A percentile compares a stretch with the other conserved stretches of the same genome.
phyloP scores from a whole-genome alignment of 2,797 vertebrate species.

The Phrynocephalus vlangalii region DNA sequence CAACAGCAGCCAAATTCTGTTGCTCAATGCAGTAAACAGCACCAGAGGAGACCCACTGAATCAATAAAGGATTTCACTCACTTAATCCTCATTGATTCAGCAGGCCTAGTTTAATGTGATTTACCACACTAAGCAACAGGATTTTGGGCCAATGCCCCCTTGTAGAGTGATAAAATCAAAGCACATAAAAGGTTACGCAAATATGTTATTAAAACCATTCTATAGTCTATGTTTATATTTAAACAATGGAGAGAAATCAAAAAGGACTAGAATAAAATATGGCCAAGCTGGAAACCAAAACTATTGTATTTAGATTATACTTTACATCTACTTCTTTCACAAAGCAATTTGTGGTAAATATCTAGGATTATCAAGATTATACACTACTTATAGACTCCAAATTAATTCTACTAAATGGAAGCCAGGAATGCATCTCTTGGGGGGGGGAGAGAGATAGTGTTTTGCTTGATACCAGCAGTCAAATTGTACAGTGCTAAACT shows the following conservation, averaged over 20 bases:
- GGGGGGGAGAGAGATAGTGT: too few species aligned
- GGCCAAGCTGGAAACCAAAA: not conserved
- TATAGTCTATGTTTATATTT: not conserved
- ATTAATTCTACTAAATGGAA: conserved; percentile 14
- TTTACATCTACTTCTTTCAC: not conserved
- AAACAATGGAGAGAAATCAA: not conserved
- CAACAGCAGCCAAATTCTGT: not conserved
- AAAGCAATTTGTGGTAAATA: conserved; percentile 17
- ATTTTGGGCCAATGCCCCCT: not conserved
- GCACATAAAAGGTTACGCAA: not conserved
- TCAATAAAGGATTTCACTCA: too few species aligned
- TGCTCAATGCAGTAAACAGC: too few species aligned
- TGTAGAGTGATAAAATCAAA: not conserved
- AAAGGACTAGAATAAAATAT: not conserved
- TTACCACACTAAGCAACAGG: too few species aligned
- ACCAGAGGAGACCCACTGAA: too few species aligned
- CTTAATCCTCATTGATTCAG: too few species aligned
- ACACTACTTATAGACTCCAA: not conserved
- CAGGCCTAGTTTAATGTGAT: too few species aligned
- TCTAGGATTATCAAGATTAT: not conserved
- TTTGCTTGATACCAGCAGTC: not conserved
- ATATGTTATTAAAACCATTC: not conserved
- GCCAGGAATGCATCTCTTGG: not conserved
- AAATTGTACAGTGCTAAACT: conserved; percentile 4
- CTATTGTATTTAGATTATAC: not conserved